A percentile compares a stretch with the other conserved stretches of the same genome.
Conservation (phyloP, 2,113 vertebrate genomes). For the Gymnocephalus cernua region DNA sequence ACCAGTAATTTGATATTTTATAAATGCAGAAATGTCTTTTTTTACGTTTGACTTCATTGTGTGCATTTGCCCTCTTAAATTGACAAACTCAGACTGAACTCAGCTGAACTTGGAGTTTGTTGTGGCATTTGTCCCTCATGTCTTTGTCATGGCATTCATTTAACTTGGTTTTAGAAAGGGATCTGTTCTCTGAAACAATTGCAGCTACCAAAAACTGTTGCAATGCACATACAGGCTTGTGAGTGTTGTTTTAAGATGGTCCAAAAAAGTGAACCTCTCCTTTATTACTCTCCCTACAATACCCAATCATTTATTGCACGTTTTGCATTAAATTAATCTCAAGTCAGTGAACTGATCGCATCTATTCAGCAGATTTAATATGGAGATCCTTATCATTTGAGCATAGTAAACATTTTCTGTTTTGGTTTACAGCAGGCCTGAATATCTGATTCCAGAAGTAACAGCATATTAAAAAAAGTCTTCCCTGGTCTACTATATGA, state of each 20-base stretch:
- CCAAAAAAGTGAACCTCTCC: background rate
- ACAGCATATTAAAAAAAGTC: background rate
- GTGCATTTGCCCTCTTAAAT: no score
- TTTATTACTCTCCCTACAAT: background rate
- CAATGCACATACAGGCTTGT: background rate
- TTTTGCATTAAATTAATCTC: background rate
- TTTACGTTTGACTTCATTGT: no score
- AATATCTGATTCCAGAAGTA: slow-evolving; percentile 10
- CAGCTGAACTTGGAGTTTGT: no score
- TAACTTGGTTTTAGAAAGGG: background rate
- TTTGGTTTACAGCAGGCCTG: background rate
- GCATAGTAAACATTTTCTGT: background rate
- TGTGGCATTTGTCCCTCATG: no score
- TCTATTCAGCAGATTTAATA: background rate
- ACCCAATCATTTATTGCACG: background rate
- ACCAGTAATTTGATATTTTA: no score
- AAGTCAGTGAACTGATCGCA: background rate
- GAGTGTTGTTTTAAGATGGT: background rate
- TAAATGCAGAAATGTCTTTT: no score
- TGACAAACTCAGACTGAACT: no score
- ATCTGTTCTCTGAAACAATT: background rate
- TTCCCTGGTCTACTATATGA: background rate
- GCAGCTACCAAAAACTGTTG: background rate
- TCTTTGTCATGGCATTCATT: no score
- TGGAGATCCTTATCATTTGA: background rate